Evolutionary conservation across 1,140 invertebrate genomes (phyloP), one percentile per base, ranked within the genome.

Genomic region (Drosophila insularis): DNA sequence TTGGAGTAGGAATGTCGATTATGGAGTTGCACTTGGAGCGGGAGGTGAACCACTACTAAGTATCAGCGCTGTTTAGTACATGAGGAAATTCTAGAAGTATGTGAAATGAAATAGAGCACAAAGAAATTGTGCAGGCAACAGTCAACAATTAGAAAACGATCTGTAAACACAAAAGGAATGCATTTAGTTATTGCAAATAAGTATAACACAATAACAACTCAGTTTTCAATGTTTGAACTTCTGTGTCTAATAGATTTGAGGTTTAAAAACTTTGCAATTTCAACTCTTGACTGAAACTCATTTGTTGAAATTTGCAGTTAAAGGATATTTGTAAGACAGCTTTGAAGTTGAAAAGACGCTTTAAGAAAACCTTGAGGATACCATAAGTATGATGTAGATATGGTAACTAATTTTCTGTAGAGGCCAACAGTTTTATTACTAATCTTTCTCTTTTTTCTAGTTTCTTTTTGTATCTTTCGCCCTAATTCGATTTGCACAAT

Each of bases 71-170:
- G 27, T 35, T 10, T 13, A 37, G 27, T 59, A 50, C 59, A 68
- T 37, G 62, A 46, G 54, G 68, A 63, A 54, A 40, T 59, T 46
- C 19, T 21, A 50, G 35, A 56, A 56, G 66, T 62, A 69, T 74
- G 71, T 61, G 55, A 58, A 35, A 19, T 58, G 55, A 58, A 58
- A 58, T 58, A 11, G 55, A 58, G 55, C 32, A 58, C 13, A 31
- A 13, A 6, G 6, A 58, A 35, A 58, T 50, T 19, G 43, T 46
- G 14, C 2, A 8, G 43, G 43, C 43, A 46, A 46, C 7, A 35
- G 32, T 27, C n/a, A 46, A 17, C 43, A 50, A 50, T 50, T 50
- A 11, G 14, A 17, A 46, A 46, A 46, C 14, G 14, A 50, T 50
- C 17, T 50, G 43, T 50, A 17, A 50, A 50, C 43, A 50, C 43